Evolutionary conservation across 2,888 invertebrate genomes (phyloP).

Genomic region (Ernsta delagoae): DNA sequence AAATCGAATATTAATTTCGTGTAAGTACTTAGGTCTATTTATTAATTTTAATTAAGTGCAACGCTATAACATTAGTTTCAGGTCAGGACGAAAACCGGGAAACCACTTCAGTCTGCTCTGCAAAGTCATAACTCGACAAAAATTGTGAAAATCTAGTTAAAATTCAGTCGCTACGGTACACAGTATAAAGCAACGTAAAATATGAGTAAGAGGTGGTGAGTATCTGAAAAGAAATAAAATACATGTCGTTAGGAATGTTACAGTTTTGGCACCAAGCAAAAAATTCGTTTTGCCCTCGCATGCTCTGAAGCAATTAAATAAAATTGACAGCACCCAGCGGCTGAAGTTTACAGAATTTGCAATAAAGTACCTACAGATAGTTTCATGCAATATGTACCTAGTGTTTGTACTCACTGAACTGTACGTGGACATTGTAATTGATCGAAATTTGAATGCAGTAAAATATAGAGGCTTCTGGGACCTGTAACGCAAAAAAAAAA

Average conservation of each 20-base stretch:
- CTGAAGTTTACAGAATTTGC: not conserved
- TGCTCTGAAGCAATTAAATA: conserved; percentile 24
- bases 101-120: conserved; percentile 10
- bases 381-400: not conserved
- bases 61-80: conserved; percentile 2
- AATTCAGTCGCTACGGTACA: conserved; percentile 55
- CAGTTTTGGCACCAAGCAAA: not conserved
- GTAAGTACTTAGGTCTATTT: not conserved
- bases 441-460: conserved; percentile 68
- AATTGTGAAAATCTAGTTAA: conserved; percentile 22
- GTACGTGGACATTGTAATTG: conserved; percentile 68
- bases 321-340: not conserved
- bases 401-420: conserved; percentile 55
- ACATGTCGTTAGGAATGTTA: not conserved
- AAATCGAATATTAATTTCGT: not conserved
- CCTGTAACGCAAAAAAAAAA: conserved; percentile 50
- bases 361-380: not conserved
- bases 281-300: conserved; percentile 17
- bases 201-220: conserved; percentile 69
- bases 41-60: conserved; percentile 9
- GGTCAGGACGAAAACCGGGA: conserved; percentile 8
- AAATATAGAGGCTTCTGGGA: conserved; percentile 73
- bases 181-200: conserved; percentile 67
- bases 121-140: conserved; percentile 6
- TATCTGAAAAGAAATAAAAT: conserved; percentile 60